A percentile compares a stretch with the other conserved stretches of the same genome.
These are phyloP conservation scores for Parnassius orleans DNA, from an alignment of 2,888 invertebrate genomes.

Conservation along the genomic window DNA sequence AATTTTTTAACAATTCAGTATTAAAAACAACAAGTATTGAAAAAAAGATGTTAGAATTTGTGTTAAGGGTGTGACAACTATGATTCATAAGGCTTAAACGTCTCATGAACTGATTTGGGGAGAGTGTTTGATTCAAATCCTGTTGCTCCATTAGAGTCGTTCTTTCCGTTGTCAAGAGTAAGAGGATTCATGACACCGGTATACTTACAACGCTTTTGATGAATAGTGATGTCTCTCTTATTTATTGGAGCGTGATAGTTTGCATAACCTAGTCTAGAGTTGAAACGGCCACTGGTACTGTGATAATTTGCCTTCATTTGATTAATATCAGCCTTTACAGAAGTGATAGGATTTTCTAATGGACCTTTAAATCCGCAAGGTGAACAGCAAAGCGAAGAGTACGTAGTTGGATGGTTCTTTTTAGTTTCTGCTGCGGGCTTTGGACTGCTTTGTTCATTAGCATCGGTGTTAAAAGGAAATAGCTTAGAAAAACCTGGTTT, in stretches of 20 bases:
- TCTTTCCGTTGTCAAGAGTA: conserved; percentile 8
- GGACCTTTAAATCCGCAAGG: conserved; percentile 10
- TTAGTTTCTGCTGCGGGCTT: conserved; percentile 5
- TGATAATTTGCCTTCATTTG: background rate
- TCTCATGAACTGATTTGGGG: background rate
- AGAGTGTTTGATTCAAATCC: background rate
- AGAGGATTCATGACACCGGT: conserved; percentile 18
- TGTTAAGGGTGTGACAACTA: background rate
- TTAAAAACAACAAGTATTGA: too few species aligned
- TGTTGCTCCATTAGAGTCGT: conserved; percentile 1
- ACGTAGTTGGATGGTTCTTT: conserved; percentile 8
- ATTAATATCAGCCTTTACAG: background rate
- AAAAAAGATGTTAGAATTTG: background rate
- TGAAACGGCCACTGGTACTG: background rate
- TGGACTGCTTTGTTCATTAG: conserved; percentile 12
- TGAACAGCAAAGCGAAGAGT: conserved; percentile 17
- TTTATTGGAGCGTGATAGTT: background rate
- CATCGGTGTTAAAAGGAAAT: conserved; percentile 40
- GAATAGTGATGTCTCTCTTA: background rate
- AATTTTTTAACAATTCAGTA: too few species aligned
- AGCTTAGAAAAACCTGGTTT: conserved; percentile 42
- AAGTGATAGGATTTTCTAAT: background rate
- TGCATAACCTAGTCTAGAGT: background rate
- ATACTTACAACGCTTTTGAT: conserved; percentile 20
- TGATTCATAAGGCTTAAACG: background rate